These are phyloP conservation scores for Parazoanthus atlanticus DNA, from an alignment of 92 coral and sea anemone genomes.

Conservation along the genomic window DNA sequence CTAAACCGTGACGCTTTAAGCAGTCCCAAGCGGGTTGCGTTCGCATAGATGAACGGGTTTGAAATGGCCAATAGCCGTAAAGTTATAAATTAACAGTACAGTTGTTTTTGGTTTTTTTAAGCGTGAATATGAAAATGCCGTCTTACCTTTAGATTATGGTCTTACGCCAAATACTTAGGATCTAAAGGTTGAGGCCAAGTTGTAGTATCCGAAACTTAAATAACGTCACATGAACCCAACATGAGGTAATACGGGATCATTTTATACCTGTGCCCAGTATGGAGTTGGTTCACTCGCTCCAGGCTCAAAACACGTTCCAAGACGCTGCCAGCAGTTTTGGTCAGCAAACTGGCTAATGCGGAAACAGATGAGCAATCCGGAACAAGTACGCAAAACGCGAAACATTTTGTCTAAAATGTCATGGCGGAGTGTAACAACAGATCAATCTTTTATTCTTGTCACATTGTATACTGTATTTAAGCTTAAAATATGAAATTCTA, in stretches of 20 bases:
- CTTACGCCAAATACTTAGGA: background rate
- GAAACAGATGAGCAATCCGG: background rate
- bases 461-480: too few relatives aligned
- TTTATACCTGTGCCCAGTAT: background rate
- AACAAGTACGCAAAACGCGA: background rate
- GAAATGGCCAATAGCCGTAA: background rate
- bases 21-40: background rate
- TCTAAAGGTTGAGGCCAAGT: background rate
- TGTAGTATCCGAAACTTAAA: background rate
- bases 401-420: background rate
- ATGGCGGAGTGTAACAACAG: background rate
- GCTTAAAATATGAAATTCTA: too few relatives aligned
- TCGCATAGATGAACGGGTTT: background rate
- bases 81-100: background rate
- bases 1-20: background rate
- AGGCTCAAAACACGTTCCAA: background rate
- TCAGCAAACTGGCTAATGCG: background rate
- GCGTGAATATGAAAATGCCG: background rate
- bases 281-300: background rate
- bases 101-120: background rate
- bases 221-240: background rate
- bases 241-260: constrained; percentile 5
- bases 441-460: background rate
- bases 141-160: constrained; percentile 4
- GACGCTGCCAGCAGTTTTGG: background rate